These are phyloP conservation scores for Ischnura elegans DNA, from an alignment of 2,888 invertebrate species.

Conservation along the genomic window DNA sequence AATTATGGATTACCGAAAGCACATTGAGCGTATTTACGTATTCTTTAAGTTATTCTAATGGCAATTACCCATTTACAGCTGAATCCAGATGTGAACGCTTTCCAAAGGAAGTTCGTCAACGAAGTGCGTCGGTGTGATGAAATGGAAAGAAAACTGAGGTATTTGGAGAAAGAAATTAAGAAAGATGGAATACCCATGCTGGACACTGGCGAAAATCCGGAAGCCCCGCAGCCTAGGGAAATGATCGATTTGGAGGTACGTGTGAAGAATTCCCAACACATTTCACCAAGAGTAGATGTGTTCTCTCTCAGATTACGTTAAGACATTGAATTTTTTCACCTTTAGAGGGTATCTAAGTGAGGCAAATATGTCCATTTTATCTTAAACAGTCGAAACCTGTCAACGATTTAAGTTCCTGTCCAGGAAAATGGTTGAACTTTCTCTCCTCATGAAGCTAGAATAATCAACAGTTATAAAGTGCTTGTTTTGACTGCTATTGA, in stretches of 20 bases:
- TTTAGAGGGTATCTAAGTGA: too few relatives aligned
- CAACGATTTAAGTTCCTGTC: too few relatives aligned
- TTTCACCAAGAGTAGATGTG: too few relatives aligned
- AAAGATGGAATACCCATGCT: constrained; percentile 98
- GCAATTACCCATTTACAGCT: constrained; percentile 81
- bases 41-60: neutral
- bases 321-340: neutral
- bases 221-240: constrained; percentile 99
- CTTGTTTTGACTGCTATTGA: too few relatives aligned
- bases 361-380: too few relatives aligned
- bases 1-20: neutral
- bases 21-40: neutral
- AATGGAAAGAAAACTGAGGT: constrained; percentile 98
- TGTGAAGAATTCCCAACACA: too few relatives aligned
- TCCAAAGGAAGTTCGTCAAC: constrained; percentile 98
- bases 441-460: too few relatives aligned
- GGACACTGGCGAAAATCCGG: constrained; percentile 98
- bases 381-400: too few relatives aligned
- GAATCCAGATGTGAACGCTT: constrained; percentile 98
- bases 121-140: constrained; percentile 99
- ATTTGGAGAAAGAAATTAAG: constrained; percentile 97
- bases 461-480: too few relatives aligned
- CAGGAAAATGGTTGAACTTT: too few relatives aligned
- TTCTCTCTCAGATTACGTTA: too few relatives aligned
- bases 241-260: constrained; percentile 98